Evolutionary conservation across 1,140 invertebrate genomes (phyloP).

Genomic region (Tetranychus urticae): DNA sequence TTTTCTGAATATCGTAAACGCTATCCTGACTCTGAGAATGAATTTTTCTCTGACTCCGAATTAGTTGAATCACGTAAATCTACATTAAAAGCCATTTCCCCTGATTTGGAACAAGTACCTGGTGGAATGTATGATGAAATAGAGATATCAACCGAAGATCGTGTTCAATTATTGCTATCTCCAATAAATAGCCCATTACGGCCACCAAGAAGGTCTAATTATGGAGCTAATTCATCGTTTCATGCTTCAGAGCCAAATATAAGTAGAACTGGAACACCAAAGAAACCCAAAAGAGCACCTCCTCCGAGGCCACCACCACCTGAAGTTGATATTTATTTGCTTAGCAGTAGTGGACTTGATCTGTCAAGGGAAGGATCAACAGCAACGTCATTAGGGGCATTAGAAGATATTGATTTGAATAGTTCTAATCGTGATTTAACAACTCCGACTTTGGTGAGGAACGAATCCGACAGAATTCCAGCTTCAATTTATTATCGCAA

Average conservation of each 20-base stretch:
- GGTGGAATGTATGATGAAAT: background rate
- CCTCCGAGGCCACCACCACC: conserved; percentile 8
- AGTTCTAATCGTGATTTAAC: background rate
- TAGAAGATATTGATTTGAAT: background rate
- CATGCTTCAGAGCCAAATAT: background rate
- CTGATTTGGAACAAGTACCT: background rate
- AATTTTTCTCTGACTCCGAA: conserved; percentile 6
- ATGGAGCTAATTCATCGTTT: background rate
- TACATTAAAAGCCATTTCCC: background rate
- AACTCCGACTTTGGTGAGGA: background rate
- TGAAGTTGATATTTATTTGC: background rate
- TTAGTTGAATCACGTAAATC: background rate
- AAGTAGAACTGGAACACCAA: background rate
- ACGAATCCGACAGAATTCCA: background rate
- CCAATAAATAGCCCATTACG: conserved; percentile 1
- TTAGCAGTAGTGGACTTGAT: no score
- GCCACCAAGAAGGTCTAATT: conserved; percentile 1
- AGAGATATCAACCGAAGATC: background rate
- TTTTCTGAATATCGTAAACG: background rate
- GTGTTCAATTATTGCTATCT: background rate
- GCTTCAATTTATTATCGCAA: background rate
- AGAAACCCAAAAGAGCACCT: background rate
- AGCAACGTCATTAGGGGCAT: background rate
- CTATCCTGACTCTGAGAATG: background rate
- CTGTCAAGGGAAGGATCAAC: background rate